Evolutionary conservation across 1,140 invertebrate genomes (phyloP).

Genomic region (Apis florea): DNA sequence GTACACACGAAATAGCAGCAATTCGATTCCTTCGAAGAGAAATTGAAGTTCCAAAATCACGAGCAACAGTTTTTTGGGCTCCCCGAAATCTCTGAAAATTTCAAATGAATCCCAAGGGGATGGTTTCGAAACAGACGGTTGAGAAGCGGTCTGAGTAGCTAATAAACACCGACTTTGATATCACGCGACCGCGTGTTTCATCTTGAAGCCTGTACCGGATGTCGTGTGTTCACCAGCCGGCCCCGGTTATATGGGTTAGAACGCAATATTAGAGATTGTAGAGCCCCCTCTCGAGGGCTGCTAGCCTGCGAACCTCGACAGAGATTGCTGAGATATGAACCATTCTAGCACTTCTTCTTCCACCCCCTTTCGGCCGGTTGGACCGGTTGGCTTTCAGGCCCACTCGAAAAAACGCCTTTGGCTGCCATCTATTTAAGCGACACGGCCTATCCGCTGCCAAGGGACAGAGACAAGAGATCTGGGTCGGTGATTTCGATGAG

Average conservation of each 20-base stretch:
- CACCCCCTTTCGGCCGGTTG: slow-evolving; percentile 25
- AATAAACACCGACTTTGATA: slow-evolving; percentile 33
- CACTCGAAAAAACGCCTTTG: slow-evolving; percentile 65
- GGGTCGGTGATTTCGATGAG: slow-evolving; percentile 79
- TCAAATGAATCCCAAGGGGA: background rate
- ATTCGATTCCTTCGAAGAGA: no score
- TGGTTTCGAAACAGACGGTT: background rate
- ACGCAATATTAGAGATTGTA: slow-evolving; percentile 73
- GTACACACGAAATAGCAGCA: no score
- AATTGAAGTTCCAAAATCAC: no score
- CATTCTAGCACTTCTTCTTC: slow-evolving; percentile 61
- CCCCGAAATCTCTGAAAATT: background rate
- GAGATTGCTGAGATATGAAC: slow-evolving; percentile 77
- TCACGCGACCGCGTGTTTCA: slow-evolving; percentile 19
- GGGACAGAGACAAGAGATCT: slow-evolving; percentile 69
- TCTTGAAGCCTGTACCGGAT: background rate
- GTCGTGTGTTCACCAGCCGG: background rate
- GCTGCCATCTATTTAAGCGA: slow-evolving; percentile 73
- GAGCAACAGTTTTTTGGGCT: background rate
- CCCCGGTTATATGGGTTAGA: slow-evolving; percentile 69
- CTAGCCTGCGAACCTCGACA: slow-evolving; percentile 75
- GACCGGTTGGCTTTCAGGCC: slow-evolving; percentile 51
- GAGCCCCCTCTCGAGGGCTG: slow-evolving; percentile 68
- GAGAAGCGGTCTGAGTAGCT: background rate
- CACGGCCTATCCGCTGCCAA: slow-evolving; percentile 65